These are phyloP conservation scores for Euplexia lucipara DNA, from an alignment of 2,888 invertebrate species.

Conservation along the genomic window DNA sequence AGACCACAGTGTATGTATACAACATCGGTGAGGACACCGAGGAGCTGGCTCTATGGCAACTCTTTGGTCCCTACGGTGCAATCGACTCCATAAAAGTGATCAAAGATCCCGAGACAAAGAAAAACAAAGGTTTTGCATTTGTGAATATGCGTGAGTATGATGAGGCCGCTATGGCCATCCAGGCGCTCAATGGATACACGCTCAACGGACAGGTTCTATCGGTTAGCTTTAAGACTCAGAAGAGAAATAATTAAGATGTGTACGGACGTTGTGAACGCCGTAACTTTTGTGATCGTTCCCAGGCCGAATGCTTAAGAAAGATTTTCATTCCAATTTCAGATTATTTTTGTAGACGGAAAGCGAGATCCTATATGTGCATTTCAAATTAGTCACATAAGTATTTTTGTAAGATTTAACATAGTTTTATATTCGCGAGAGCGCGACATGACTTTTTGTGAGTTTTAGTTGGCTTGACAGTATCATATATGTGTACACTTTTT, in stretches of 20 bases:
- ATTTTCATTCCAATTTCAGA: constrained; percentile 91
- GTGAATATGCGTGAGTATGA: constrained; percentile 90
- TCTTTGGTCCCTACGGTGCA: constrained; percentile 89
- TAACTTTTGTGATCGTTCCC: constrained; percentile 84
- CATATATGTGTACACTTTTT: constrained; percentile 88
- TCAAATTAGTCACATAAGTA: constrained; percentile 90
- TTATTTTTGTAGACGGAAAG: constrained; percentile 91
- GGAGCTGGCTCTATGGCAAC: constrained; percentile 89
- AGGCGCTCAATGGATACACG: constrained; percentile 90
- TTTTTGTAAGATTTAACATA: constrained; percentile 91
- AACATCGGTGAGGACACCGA: constrained; percentile 90
- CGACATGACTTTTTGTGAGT: constrained; percentile 89
- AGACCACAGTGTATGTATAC: constrained; percentile 90
- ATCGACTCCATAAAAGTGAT: constrained; percentile 90
- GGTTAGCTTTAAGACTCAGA: constrained; percentile 91
- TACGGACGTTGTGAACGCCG: constrained; percentile 85
- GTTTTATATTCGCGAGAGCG: constrained; percentile 89
- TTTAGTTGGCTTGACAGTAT: constrained; percentile 89
- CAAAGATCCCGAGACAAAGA: constrained; percentile 90
- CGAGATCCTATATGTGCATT: constrained; percentile 90
- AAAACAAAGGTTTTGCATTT: constrained; percentile 90
- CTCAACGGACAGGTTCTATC: constrained; percentile 91
- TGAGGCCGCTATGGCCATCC: constrained; percentile 90
- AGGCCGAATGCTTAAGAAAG: constrained; percentile 85
- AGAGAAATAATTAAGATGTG: constrained; percentile 86